Base-by-base conservation (phyloP, 23 tunicate species). In the Pegea sp. region DNA sequence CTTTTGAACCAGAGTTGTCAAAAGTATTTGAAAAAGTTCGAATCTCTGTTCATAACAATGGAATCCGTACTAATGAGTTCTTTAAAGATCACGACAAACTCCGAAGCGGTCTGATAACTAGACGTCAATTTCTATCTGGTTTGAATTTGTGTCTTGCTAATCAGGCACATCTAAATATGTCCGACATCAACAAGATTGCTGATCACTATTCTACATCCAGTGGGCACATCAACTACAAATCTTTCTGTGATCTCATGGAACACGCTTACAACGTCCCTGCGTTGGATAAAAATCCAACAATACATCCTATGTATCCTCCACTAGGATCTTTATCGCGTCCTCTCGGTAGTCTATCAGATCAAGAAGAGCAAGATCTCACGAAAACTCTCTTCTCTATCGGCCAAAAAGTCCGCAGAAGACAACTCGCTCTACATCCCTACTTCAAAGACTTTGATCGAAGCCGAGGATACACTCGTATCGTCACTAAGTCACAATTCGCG, bases 71-170 rank as follows among this genome's bases (percentile, higher is more conserved):
- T 4, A 63, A 69, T 8, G 95, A 84, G 64, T 84, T 84, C 42
- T 84, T 84, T 48, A 62, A 78, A 57, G 95, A 84, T 56, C 86
- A 84, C 29, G 95, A 84, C 34, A 84, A 84, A 33, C 76, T 84
- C 1, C 63, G 84, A 22, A 74, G 84, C 52, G 86, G 86, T 21
- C 28, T 84, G 28, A 74, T 84, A 24, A 84, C 95, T 30, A 64
- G 60, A 63, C 73, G 74, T 58, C 95, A 84, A 33, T 84, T 84
- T 50, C n/a, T 74, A 2, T 63, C 72, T 63, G 95, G 95, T 20
- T 51, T 84, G 52, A 44, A 57, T 1, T 58, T 74, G 5, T 77
- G 66, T 19, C 46, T 38, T 11, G 16, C 46, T 8, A 38, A 38
- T 16, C 69, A 84, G 68, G 93, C 72, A 3, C 74, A 80, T 20